phyloP scores from a whole-genome alignment of 2,797 vertebrate genomes.

The Parauchenoglanis ngamensis region DNA sequence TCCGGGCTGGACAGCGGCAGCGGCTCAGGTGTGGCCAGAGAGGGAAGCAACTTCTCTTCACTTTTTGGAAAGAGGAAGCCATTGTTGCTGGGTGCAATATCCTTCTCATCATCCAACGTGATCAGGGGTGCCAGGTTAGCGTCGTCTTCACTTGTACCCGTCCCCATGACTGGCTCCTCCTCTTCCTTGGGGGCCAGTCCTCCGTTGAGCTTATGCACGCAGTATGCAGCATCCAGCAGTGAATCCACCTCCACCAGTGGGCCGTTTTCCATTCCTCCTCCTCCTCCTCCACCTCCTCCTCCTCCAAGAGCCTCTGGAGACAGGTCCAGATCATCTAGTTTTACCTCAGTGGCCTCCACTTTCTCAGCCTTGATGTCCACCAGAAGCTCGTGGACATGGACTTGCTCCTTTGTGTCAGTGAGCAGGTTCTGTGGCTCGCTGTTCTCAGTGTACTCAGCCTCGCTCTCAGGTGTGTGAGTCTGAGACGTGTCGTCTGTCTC shows the following conservation, averaged over 20 bases:
- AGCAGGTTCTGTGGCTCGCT: conserved; percentile 88
- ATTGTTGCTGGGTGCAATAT: conserved; percentile 88
- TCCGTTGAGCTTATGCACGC: conserved; percentile 92
- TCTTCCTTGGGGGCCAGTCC: conserved; percentile 86
- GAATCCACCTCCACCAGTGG: conserved; percentile 95
- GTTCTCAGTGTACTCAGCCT: conserved; percentile 90
- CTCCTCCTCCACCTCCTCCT: conserved; percentile 52
- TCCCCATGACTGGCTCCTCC: conserved; percentile 65
- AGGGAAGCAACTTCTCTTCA: conserved; percentile 94
- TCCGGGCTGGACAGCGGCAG: conserved; percentile 86
- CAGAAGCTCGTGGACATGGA: conserved; percentile 95
- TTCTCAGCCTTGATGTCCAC: conserved; percentile 99
- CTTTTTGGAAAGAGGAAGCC: conserved; percentile 95
- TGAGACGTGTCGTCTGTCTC: conserved; percentile 92
- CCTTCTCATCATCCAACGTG: conserved; percentile 95
- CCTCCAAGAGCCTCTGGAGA: conserved; percentile 88
- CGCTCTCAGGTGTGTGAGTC: conserved; percentile 96
- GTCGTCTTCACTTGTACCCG: conserved; percentile 78
- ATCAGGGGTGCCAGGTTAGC: conserved; percentile 93
- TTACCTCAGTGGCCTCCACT: conserved; percentile 98
- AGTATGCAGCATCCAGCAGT: conserved; percentile 92
- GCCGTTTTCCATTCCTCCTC: conserved; percentile 80
- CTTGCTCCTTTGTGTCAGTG: conserved; percentile 85
- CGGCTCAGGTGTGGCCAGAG: conserved; percentile 86
- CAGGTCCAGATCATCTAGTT: conserved; percentile 96